Percentiles rank a stretch among this genome's conserved stretches.
Conservation (phyloP, 2,113 vertebrate species). For the Prunella fulvescens region DNA sequence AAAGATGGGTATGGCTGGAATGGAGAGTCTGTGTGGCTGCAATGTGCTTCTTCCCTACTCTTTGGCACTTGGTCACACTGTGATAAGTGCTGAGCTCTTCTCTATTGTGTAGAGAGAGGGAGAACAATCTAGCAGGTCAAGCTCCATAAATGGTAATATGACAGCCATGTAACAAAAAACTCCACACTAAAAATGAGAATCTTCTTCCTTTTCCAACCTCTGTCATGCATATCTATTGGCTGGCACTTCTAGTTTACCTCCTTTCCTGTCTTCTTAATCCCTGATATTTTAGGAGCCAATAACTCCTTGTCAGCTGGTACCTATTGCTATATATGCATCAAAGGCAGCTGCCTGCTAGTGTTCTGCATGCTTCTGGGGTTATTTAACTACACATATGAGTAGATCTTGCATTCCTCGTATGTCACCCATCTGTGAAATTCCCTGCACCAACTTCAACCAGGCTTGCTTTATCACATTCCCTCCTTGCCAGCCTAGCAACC, state of each 20-base stretch:
- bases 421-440: constrained; percentile 24
- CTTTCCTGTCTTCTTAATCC: constrained; percentile 7
- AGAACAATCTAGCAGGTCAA: background rate
- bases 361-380: constrained; percentile 31
- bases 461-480: background rate
- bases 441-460: background rate
- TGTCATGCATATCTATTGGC: background rate
- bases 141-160: background rate
- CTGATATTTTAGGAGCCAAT: constrained; percentile 26
- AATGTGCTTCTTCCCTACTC: background rate
- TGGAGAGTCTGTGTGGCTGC: background rate
- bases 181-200: background rate
- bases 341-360: constrained; percentile 23
- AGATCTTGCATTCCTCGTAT: constrained; percentile 12
- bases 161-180: background rate
- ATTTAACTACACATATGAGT: constrained; percentile 2
- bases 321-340: constrained; percentile 41
- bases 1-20: background rate
- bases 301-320: constrained; percentile 40
- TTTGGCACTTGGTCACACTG: background rate
- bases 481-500: background rate
- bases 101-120: background rate
- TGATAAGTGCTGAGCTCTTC: background rate
- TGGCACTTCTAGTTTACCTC: background rate
- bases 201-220: background rate